Conservation (phyloP, 2,888 invertebrate species). For the Habroteleia sp. region DNA sequence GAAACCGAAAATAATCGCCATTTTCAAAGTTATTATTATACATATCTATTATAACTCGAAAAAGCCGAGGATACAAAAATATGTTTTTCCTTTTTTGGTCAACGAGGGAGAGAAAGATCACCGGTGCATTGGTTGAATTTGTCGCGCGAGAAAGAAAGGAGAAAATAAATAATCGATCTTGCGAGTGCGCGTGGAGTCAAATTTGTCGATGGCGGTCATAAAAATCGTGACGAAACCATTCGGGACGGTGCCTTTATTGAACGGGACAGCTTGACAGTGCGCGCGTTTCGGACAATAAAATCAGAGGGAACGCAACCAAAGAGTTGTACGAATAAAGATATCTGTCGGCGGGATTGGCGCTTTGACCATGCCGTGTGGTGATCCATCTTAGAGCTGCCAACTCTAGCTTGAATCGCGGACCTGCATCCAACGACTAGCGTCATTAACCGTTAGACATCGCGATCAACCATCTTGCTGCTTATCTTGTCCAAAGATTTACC, state of each 20-base stretch:
- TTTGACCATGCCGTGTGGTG: constrained; percentile 61
- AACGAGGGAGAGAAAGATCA: no score
- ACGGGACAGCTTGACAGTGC: constrained; percentile 65
- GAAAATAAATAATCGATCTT: constrained; percentile 38
- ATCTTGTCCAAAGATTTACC: constrained; percentile 44
- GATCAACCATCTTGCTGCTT: constrained; percentile 42
- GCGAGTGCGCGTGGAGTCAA: constrained; percentile 30
- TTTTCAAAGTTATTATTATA: no score
- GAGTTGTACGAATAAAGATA: constrained; percentile 64
- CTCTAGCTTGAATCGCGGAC: constrained; percentile 60
- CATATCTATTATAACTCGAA: no score
- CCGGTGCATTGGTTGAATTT: no score
- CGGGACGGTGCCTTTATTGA: constrained; percentile 52
- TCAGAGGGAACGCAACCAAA: constrained; percentile 55
- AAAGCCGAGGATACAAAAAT: no score
- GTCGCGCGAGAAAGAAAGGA: no score
- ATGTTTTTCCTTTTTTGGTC: no score
- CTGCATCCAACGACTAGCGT: constrained; percentile 52
- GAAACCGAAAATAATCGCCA: constrained; percentile 13
- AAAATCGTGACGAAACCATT: constrained; percentile 56
- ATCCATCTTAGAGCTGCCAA: constrained; percentile 66
- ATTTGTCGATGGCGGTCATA: constrained; percentile 36
- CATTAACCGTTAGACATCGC: constrained; percentile 61
- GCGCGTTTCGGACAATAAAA: constrained; percentile 64
- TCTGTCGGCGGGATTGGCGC: constrained; percentile 63